Base-by-base conservation (phyloP, 2,888 invertebrate species). In the Lypha dubia region DNA sequence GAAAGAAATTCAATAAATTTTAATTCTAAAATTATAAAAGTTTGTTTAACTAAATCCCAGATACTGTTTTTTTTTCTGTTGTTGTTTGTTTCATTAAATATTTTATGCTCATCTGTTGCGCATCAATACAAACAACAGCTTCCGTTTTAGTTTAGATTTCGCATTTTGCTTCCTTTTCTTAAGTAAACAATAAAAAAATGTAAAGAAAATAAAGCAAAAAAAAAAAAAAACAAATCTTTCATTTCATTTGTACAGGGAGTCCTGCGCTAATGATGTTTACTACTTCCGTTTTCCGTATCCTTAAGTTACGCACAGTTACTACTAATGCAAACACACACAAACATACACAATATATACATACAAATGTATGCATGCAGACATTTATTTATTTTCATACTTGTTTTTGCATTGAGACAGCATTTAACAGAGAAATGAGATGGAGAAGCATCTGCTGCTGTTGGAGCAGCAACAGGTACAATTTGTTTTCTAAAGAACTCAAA, bases 241-340 rank as follows among this genome's bases (percentile, higher is more conserved):
- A 60, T 20, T 68, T 17, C 38, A 41, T 84, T 80, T 84, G 41
- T 44, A n/a, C 8, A 35, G 6, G 22, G 56, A 70, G 17, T 63
- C 35, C 24, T 56, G 62, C 74, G 84, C 74, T 81, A 84, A 81
- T 79, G 84, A 79, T 65, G 74, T 81, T 79, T 70, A 65, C 81
- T 53, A 81, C 84, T 79, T 81, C 84, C 84, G 81, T 84, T 84
- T 84, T 81, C 77, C 84, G 77, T 74, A 65, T 80, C 80, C 80
- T 76, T 76, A 67, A 56, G 49, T 74, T 56, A 60, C 22, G 24
- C 74, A 44, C 20, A 35, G n/a, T 32, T 20, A 3, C 20, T 4
- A n/a, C n/a, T n/a, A n/a, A n/a, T n/a, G n/a, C n/a, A 11, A 13
- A 20, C 22, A 51, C 20, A 67, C 9, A 28, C 28, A 71, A 24